Percentiles rank a stretch among this genome's conserved stretches.
These are phyloP conservation scores for Atherinosoma microstoma DNA, from an alignment of 2,797 vertebrate species.

Conservation along the genomic window DNA sequence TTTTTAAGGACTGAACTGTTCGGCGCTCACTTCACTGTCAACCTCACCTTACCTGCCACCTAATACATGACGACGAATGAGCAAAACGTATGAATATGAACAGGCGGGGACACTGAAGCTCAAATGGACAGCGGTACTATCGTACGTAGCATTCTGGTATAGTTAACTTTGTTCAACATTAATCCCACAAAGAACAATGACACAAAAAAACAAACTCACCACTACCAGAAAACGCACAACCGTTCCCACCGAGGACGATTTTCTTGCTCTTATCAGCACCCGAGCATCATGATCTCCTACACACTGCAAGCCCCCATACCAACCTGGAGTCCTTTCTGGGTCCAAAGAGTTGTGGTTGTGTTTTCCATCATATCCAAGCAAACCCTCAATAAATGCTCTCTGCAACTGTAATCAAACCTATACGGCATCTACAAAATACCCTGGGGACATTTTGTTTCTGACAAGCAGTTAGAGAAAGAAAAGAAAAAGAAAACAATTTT, in stretches of 20 bases:
- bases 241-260: conserved; percentile 11
- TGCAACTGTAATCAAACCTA: conserved; percentile 68
- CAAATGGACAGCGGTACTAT: conserved; percentile 18
- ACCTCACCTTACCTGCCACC: conserved; percentile 16
- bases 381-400: conserved; percentile 62
- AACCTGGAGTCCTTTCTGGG: conserved; percentile 40
- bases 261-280: conserved; percentile 45
- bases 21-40: background rate
- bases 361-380: conserved; percentile 45
- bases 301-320: conserved; percentile 31
- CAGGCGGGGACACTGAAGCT: conserved; percentile 27
- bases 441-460: conserved; percentile 58
- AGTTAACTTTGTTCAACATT: background rate
- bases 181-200: background rate
- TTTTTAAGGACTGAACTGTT: conserved; percentile 5
- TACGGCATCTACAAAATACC: conserved; percentile 69
- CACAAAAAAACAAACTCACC: background rate
- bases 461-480: conserved; percentile 70
- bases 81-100: background rate
- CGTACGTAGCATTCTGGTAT: conserved; percentile 7
- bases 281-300: conserved; percentile 8
- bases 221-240: background rate
- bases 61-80: conserved; percentile 2
- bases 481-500: conserved; percentile 72
- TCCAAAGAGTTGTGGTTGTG: conserved; percentile 51